Evolutionary conservation across 2,113 vertebrate genomes (phyloP).

Genomic region (Gobio gobio): DNA sequence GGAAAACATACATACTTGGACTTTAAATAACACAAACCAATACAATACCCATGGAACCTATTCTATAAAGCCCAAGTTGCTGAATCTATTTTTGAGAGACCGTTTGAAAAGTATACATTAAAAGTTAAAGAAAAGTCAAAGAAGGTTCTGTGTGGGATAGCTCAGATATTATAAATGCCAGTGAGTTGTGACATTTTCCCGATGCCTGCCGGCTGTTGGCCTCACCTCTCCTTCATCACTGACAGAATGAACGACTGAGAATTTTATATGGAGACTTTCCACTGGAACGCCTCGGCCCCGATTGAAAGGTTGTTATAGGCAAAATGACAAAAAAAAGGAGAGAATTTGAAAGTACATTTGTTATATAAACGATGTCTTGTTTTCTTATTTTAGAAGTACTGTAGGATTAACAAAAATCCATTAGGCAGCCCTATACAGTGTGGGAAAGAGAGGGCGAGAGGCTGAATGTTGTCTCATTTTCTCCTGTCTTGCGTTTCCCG

Average conservation of each 20-base stretch:
- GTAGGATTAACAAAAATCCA: constrained; percentile 22
- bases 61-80: neutral
- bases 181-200: constrained; percentile 6
- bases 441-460: neutral
- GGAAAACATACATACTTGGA: neutral
- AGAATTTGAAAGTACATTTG: neutral
- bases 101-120: neutral
- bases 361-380: constrained; percentile 55
- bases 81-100: neutral
- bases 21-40: neutral
- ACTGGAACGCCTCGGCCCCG: neutral
- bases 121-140: neutral
- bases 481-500: constrained; percentile 34
- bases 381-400: constrained; percentile 52
- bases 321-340: constrained; percentile 14
- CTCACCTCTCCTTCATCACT: constrained; percentile 1
- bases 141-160: neutral
- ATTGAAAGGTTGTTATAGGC: constrained; percentile 12
- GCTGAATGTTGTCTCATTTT: constrained; percentile 44
- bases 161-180: neutral
- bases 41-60: neutral
- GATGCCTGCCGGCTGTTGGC: neutral
- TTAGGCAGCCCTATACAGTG: constrained; percentile 19
- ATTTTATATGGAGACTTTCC: neutral
- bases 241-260: constrained; percentile 12